Evolutionary conservation across 2,797 vertebrate genomes (phyloP), one percentile per base, ranked within the genome.

Genomic region (Mus spretus): DNA sequence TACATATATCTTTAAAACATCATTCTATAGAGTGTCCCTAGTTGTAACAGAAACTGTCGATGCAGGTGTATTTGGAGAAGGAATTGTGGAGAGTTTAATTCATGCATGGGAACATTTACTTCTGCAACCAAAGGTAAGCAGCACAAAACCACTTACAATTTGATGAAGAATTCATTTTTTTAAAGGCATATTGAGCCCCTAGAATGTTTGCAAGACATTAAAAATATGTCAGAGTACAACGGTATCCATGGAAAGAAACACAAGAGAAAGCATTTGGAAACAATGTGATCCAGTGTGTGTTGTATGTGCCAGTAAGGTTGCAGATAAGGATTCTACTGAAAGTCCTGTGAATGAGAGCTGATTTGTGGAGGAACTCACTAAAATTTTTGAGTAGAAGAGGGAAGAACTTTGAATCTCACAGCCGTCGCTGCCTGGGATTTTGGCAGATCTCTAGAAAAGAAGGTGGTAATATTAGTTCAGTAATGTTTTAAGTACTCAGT

Each of bases 11-110:
- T 96, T 85, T 97, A 74, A 97, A 97, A 97, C 97, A 97, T 97
- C 85, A 55, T 96, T 97, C 95, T 96, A 61, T 97, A 99, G 99
- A 98, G 99, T 99, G 37, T 99, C 99, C 3, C 98, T 99, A 98
- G 99, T 99, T 98, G 99, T 99, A 98, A 99, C 99, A n/a, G 99
- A 99, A 99, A 99, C 99, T 10, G 99, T 99, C 28, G 99, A 99
- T 98, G 99, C 99, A 82, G 99, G 99, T 88, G 98, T 99, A 96
- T 99, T 99, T 98, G 99, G 99, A 96, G 99, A 99, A 98, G 99
- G 99, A 93, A 99, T 99, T 98, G 99, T 99, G 96, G 99, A 99
- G 98, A 99, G 99, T 97, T 99, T 99, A 97, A 99, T 99, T 97
- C 99, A 99, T 80, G 99, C 99, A 92, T 99, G 99, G 99, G 99